Conservation (phyloP, 2,888 invertebrate genomes). For the Digitonthophagus gazella region DNA sequence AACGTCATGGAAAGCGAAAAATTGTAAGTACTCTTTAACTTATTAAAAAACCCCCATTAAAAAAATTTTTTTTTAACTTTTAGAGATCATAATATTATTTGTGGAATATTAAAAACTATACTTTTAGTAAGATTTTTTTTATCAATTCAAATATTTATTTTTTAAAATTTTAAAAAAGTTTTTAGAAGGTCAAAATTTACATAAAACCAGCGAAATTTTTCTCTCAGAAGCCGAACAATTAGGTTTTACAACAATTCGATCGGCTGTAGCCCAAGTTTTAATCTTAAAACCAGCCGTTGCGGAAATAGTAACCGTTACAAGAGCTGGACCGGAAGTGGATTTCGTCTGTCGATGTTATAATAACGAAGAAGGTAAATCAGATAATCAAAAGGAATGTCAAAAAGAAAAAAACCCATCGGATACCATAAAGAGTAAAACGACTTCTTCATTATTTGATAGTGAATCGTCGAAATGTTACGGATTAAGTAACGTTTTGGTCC, state of each 20-base stretch:
- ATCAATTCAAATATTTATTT: background rate
- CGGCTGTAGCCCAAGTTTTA: constrained; percentile 23
- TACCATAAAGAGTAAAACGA: too few relatives aligned
- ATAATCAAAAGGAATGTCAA: background rate
- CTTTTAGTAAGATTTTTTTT: constrained; percentile 31
- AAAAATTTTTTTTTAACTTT: constrained; percentile 17
- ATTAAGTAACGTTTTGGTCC: too few relatives aligned
- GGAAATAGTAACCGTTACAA: constrained; percentile 23
- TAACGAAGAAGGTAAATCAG: background rate
- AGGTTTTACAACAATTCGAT: constrained; percentile 20
- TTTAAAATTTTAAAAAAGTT: constrained; percentile 20
- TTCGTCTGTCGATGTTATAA: background rate
- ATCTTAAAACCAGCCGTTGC: constrained; percentile 22
- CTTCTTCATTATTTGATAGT: too few relatives aligned
- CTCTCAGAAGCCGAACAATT: constrained; percentile 25
- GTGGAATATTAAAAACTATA: constrained; percentile 31
- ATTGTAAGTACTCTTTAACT: background rate
- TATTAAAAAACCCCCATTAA: background rate
- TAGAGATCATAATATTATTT: constrained; percentile 29
- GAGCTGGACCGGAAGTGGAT: constrained; percentile 10
- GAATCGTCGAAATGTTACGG: too few relatives aligned
- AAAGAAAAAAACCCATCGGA: too few relatives aligned
- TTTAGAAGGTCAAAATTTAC: constrained; percentile 31
- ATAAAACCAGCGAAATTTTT: constrained; percentile 26
- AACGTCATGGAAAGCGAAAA: background rate